phyloP scores from a whole-genome alignment of 1,140 invertebrate genomes.

The Drosophila willistoni region DNA sequence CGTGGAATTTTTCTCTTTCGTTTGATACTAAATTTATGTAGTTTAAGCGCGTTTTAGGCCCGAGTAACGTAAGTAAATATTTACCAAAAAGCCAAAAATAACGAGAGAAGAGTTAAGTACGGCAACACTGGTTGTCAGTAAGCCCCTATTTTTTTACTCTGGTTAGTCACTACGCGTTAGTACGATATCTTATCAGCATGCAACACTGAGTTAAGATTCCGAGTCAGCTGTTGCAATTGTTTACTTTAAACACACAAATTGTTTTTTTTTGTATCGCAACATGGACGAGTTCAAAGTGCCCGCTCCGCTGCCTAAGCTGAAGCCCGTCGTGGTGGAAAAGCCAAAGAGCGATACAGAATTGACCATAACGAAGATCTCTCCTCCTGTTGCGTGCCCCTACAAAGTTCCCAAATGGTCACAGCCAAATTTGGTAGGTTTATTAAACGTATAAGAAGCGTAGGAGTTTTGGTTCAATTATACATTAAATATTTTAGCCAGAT shows the following conservation, averaged over 20 bases:
- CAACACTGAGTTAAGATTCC: slow-evolving; percentile 5
- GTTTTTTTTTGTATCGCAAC: slow-evolving; percentile 10
- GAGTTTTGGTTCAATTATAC: not conserved
- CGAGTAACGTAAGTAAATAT: not conserved
- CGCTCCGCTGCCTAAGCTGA: slow-evolving; percentile 38
- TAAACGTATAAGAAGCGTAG: not conserved
- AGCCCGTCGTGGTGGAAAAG: slow-evolving; percentile 37
- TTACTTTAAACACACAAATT: slow-evolving; percentile 32
- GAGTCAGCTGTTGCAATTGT: slow-evolving; percentile 50
- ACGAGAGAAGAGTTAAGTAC: no score
- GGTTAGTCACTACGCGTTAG: not conserved
- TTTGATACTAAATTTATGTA: no score
- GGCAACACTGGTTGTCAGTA: not conserved
- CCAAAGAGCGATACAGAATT: slow-evolving; percentile 27
- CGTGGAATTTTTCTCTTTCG: no score
- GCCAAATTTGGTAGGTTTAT: not conserved
- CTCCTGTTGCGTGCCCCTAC: slow-evolving; percentile 84
- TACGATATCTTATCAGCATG: not conserved
- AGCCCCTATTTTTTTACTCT: not conserved
- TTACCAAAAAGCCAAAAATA: not conserved
- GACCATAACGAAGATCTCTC: not conserved
- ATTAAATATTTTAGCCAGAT: slow-evolving; percentile 79
- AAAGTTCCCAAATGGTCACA: slow-evolving; percentile 90
- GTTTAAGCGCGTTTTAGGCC: no score
- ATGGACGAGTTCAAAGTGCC: slow-evolving; percentile 81